Evolutionary conservation across 2,888 invertebrate genomes (phyloP), one percentile per base, ranked within the genome.

Genomic region (Plebejus melissa): DNA sequence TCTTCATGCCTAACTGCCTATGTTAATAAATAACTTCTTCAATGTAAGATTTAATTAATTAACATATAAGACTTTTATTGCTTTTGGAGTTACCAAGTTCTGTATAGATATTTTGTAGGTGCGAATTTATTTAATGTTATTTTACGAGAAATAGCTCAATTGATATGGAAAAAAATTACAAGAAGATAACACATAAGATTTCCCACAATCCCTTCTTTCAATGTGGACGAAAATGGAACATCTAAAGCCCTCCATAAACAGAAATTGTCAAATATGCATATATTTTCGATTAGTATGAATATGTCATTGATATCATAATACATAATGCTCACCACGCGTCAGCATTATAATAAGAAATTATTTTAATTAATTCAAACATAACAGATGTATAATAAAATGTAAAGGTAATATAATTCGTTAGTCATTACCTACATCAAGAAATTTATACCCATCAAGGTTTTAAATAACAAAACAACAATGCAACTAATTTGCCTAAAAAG

Each of bases 311-410:
- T 54, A 54, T 54, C 54, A 13, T 16, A 54, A 54, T 54, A 4
- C 54, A 54, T 54, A 54, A 54, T 28, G 4, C 32, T 65, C 65
- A 65, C 4, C 11, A 13, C 13, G 32, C 65, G 32, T 65, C 32
- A 65, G 11, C 60, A 28, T 60, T 60, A 28, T 60, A 65, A 32
- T 28, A 65, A 32, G 16, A 65, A 36, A 13, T 13, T 16, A 65
- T 11, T 32, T 65, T 28, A 65, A 65, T 65, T 16, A 4, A 65
- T 65, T 65, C 13, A 65, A 65, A 65, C 65, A 32, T 65, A 65
- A 65, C 65, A 65, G 32, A 65, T 22, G 11, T 60, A 60, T 32
- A 65, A 65, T 65, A 32, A 60, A 60, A 58, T 58, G 58, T 65
- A 65, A 65, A 65, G 28, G 28, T 65, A 28, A 65, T 32, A 32